Percentiles rank a stretch among this genome's conserved stretches.
Conservation (phyloP, 2,113 vertebrate species). For the Seriola dumerili region DNA sequence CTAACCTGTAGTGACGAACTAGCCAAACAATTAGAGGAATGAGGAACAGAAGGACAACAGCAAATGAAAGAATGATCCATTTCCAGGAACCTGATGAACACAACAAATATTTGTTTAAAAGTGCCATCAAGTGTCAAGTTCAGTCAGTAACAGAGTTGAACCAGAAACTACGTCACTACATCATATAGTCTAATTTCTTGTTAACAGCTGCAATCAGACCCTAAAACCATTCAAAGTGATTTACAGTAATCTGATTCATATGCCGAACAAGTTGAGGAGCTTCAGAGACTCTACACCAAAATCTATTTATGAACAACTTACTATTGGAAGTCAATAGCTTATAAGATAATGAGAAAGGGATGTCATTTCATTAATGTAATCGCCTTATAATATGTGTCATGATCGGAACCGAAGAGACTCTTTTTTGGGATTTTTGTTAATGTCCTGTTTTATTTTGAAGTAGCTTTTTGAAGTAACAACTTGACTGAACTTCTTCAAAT, state of each 20-base stretch:
- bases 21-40: slow-evolving; percentile 62
- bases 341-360: not conserved
- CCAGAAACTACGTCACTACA: not conserved
- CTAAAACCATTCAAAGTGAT: too few relatives aligned
- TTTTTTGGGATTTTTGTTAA: too few relatives aligned
- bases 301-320: not conserved
- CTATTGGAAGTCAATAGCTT: not conserved
- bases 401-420: too few relatives aligned
- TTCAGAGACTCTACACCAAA: not conserved
- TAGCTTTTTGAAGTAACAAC: too few relatives aligned
- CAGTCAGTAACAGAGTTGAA: not conserved
- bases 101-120: not conserved
- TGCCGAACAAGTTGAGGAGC: too few relatives aligned
- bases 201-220: not conserved
- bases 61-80: slow-evolving; percentile 59
- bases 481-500: too few relatives aligned
- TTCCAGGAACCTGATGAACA: slow-evolving; percentile 65
- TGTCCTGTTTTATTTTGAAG: too few relatives aligned
- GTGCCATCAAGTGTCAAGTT: not conserved
- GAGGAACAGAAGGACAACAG: slow-evolving; percentile 64
- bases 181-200: too few relatives aligned
- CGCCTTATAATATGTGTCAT: not conserved
- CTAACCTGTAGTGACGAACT: slow-evolving; percentile 62
- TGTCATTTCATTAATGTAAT: not conserved
- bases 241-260: too few relatives aligned